Evolutionary conservation across 2,888 invertebrate genomes (phyloP).

Genomic region (Smittia aterrima): DNA sequence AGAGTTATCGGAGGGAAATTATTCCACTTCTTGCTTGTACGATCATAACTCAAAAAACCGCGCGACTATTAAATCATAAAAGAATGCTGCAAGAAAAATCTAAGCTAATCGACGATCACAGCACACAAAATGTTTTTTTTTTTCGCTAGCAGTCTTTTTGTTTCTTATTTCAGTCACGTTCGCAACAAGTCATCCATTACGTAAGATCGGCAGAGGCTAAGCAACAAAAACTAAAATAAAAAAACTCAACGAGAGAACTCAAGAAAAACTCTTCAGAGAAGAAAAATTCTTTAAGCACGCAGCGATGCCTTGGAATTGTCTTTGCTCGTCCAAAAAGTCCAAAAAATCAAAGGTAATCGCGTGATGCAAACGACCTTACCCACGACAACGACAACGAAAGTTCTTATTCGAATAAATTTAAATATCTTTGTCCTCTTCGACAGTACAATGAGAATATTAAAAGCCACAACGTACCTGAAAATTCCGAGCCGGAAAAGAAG

Average conservation of each 20-base stretch:
- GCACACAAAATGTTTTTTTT: background rate
- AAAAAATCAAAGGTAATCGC: conserved; percentile 41
- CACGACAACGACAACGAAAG: background rate
- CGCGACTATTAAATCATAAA: background rate
- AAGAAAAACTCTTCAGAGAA: no score
- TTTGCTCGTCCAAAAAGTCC: conserved; percentile 38
- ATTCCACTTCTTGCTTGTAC: background rate
- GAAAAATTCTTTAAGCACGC: background rate
- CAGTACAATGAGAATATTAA: conserved; percentile 39
- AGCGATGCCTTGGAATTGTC: conserved; percentile 40
- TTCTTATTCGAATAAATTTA: conserved; percentile 34
- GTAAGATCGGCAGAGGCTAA: conserved; percentile 28
- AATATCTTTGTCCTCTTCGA: conserved; percentile 3
- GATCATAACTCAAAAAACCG: background rate
- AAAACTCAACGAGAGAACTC: conserved; percentile 8
- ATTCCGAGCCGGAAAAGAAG: conserved; percentile 32
- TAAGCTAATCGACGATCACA: background rate
- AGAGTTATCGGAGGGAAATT: background rate
- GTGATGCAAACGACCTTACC: conserved; percentile 32
- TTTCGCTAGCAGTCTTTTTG: background rate
- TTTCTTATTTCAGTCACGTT: conserved; percentile 40
- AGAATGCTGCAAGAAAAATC: conserved; percentile 1
- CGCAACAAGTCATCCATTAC: conserved; percentile 34
- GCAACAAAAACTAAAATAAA: background rate
- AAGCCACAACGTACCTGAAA: conserved; percentile 38